A percentile compares a stretch with the other conserved stretches of the same genome.
These are phyloP conservation scores for Macrobrachium nipponense DNA, from an alignment of 1,140 invertebrate genomes.

Conservation along the genomic window DNA sequence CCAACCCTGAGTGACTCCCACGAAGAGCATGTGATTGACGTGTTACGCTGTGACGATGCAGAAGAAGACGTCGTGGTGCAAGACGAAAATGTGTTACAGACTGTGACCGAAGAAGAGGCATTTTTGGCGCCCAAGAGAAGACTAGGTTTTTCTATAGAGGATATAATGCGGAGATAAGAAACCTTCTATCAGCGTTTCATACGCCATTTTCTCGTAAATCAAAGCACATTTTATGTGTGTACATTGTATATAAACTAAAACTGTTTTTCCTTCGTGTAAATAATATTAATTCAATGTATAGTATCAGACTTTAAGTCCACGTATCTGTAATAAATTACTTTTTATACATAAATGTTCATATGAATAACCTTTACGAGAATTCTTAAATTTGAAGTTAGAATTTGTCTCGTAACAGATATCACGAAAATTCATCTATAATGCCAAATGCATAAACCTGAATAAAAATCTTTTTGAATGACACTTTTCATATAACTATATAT, in stretches of 20 bases:
- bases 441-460: background rate
- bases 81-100: slow-evolving; percentile 31
- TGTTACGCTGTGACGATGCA: slow-evolving; percentile 26
- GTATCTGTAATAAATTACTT: too few species aligned
- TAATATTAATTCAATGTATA: too few species aligned
- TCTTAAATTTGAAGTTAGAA: too few species aligned
- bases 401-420: too few species aligned
- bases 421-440: background rate
- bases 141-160: slow-evolving; percentile 80
- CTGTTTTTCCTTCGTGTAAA: too few species aligned
- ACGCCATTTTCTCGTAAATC: too few species aligned
- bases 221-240: too few species aligned
- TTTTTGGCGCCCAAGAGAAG: slow-evolving; percentile 68
- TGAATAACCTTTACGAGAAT: too few species aligned
- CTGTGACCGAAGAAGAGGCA: slow-evolving; percentile 21
- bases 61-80: slow-evolving; percentile 26
- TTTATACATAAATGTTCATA: too few species aligned
- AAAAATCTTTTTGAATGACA: background rate
- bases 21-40: background rate
- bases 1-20: background rate
- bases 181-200: background rate
- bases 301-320: too few species aligned
- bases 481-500: too few species aligned
- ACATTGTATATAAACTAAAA: too few species aligned
- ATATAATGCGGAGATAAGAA: slow-evolving; percentile 75